Base-by-base conservation (phyloP, 2,797 vertebrate genomes). In the Sciurus vulgaris region DNA sequence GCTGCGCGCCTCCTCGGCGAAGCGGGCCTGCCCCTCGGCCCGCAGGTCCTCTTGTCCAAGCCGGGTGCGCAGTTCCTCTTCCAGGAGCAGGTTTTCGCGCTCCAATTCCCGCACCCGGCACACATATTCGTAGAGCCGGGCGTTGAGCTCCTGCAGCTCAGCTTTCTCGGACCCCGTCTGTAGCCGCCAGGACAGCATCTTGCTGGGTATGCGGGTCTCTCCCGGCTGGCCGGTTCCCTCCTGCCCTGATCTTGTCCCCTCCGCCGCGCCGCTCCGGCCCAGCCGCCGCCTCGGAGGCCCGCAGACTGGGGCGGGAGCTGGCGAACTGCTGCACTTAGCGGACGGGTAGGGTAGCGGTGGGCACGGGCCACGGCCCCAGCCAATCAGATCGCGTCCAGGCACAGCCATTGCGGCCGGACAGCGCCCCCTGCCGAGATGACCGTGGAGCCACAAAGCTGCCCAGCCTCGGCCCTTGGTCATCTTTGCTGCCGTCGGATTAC, bases 61-160 rank as follows among this genome's bases (percentile, higher is more conserved):
- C 89, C 99, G 97, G 90, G 98, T 90, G 44, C 98, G 98, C 74
- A 99, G 98, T 97, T 99, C 99, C 18, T 95, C 92, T 1, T 99
- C 97, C 63, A 99, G 98, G 59, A 97, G 97, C 81, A 97, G 97
- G 96, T 99, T 99, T 97, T 99, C 99, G 35, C 98, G 98, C 98
- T 99, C 99, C 98, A 99, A 94, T 88, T 99, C 98, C 97, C 99
- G 98, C 24, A 99, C 99, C 76, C 99, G 98, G 93, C 98, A 98
- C 61, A 99, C 98, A 87, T 99, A 99, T 51, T 99, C 99, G 33
- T 97, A 93, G 59, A 99, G 98, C 94, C 99, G 99, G 97, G 98
- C 96, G 98, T 99, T 99, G 92, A 99, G 99, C 97, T 99, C 98
- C 97, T 98, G 99, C 81, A 99, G 98, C 95, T 99, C 99, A 65